Evolutionary conservation across 1,140 invertebrate genomes (phyloP).

Genomic region (Ceratosolen solmsi): DNA sequence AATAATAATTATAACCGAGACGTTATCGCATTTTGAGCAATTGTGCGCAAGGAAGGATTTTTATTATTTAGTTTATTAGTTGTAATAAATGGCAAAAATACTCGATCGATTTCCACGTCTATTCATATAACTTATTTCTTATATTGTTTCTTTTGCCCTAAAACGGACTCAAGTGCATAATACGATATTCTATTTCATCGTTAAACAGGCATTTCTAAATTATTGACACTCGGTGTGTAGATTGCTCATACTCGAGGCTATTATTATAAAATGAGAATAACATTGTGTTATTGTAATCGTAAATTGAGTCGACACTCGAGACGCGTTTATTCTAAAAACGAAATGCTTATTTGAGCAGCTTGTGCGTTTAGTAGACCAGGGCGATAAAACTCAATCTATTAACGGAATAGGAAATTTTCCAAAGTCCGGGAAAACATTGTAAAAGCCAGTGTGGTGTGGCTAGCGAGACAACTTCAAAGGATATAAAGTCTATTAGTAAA

Average conservation of each 20-base stretch:
- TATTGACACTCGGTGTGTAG: too few relatives aligned
- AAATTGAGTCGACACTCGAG: background rate
- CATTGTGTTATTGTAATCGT: background rate
- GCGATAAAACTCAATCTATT: conserved; percentile 13
- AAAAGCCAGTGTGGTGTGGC: background rate
- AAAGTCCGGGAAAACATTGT: conserved; percentile 14
- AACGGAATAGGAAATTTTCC: conserved; percentile 1
- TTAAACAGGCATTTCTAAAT: too few relatives aligned
- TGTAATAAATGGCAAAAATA: too few relatives aligned
- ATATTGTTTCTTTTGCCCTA: too few relatives aligned
- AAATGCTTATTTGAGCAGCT: background rate
- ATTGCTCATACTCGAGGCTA: background rate
- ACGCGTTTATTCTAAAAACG: conserved; percentile 11
- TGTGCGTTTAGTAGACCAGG: background rate
- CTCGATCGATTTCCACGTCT: too few relatives aligned
- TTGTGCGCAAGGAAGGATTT: too few relatives aligned
- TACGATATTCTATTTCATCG: too few relatives aligned
- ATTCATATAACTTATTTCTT: too few relatives aligned
- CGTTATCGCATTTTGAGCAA: too few relatives aligned
- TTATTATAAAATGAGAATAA: background rate
- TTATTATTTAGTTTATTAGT: too few relatives aligned
- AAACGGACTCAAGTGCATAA: too few relatives aligned
- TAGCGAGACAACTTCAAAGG: background rate
- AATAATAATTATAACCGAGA: too few relatives aligned
- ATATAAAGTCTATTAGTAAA: conserved; percentile 1